phyloP scores from a whole-genome alignment of 2,113 vertebrate genomes.

The Passerina amoena region DNA sequence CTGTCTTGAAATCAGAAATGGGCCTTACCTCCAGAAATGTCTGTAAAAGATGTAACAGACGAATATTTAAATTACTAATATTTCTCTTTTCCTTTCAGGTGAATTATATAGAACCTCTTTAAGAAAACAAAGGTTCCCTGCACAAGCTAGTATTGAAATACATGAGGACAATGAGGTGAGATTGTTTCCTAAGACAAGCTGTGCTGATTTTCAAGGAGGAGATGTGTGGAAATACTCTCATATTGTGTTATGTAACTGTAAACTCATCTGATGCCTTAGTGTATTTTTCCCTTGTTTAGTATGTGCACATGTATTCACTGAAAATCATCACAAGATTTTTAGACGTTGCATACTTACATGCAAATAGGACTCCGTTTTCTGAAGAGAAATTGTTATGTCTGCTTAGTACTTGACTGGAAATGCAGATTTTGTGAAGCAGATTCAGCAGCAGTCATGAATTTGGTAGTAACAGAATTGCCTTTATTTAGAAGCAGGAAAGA shows the following conservation, averaged over 20 bases:
- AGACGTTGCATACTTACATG: background rate
- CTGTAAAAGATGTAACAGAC: background rate
- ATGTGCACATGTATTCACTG: background rate
- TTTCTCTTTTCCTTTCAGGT: constrained; percentile 54
- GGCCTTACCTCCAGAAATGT: background rate
- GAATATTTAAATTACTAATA: background rate
- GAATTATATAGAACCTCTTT: constrained; percentile 81
- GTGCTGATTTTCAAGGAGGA: background rate
- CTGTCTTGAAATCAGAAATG: background rate
- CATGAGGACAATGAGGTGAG: constrained; percentile 89
- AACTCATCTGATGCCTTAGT: background rate
- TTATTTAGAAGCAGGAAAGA: background rate
- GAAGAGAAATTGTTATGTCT: background rate
- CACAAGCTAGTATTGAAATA: constrained; percentile 90
- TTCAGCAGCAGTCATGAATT: background rate
- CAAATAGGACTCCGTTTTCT: background rate
- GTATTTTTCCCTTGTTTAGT: background rate
- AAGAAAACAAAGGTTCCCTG: constrained; percentile 80
- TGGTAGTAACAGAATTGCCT: background rate
- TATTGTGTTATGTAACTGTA: background rate
- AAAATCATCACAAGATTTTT: background rate
- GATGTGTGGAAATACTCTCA: background rate
- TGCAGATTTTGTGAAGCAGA: background rate
- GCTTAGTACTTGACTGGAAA: background rate
- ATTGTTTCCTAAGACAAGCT: background rate